Evolutionary conservation across 1,140 invertebrate genomes (phyloP).

Genomic region (Listronotus bonariensis): DNA sequence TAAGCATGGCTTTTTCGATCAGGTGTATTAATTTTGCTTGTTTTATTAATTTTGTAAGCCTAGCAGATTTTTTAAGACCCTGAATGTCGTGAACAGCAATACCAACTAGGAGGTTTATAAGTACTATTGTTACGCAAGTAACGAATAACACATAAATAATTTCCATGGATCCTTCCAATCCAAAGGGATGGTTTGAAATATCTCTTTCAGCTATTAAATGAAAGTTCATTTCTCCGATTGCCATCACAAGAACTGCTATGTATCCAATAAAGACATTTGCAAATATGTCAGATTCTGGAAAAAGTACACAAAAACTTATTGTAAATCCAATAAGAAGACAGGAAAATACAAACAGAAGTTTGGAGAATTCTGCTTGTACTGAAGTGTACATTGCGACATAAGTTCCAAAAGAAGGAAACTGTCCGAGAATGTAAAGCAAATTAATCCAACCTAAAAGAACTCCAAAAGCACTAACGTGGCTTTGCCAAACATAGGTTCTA

Average conservation of each 20-base stretch:
- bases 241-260: slow-evolving; percentile 84
- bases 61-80: slow-evolving; percentile 33
- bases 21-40: slow-evolving; percentile 30
- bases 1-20: slow-evolving; percentile 29
- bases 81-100: slow-evolving; percentile 40
- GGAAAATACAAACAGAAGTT: slow-evolving; percentile 79
- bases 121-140: slow-evolving; percentile 29
- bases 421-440: slow-evolving; percentile 83
- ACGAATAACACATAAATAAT: slow-evolving; percentile 31
- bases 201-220: slow-evolving; percentile 68
- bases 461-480: slow-evolving; percentile 78
- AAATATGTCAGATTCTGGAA: slow-evolving; percentile 77
- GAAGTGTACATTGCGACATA: slow-evolving; percentile 86
- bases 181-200: slow-evolving; percentile 57
- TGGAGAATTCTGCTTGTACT: slow-evolving; percentile 81
- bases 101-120: slow-evolving; percentile 37
- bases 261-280: slow-evolving; percentile 76
- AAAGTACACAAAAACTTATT: slow-evolving; percentile 83
- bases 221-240: slow-evolving; percentile 82
- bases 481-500: slow-evolving; percentile 79
- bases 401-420: slow-evolving; percentile 80
- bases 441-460: slow-evolving; percentile 83
- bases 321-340: slow-evolving; percentile 83
- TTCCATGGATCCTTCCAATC: slow-evolving; percentile 27
- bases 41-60: slow-evolving; percentile 31